Conservation (phyloP, 2,888 invertebrate genomes). For the Drosophila colorata region DNA sequence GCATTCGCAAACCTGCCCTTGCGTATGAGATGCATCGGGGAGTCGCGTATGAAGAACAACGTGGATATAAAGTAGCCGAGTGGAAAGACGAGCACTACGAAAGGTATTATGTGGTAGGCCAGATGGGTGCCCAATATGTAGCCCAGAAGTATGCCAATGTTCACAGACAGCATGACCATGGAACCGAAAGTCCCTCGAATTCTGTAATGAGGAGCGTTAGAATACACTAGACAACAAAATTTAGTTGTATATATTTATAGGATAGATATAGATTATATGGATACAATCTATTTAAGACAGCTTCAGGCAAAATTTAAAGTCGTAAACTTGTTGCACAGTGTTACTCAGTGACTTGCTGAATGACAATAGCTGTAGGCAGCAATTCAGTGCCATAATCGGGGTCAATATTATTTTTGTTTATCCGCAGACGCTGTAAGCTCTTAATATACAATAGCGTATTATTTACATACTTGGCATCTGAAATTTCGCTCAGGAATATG, state of each 20-base stretch:
- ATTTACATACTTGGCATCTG: slow-evolving; percentile 74
- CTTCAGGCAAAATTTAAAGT: neutral
- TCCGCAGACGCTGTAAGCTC: neutral
- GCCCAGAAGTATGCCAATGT: slow-evolving; percentile 79
- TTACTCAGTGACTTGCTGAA: slow-evolving; percentile 3
- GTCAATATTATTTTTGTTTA: slow-evolving; percentile 11
- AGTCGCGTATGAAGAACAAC: slow-evolving; percentile 74
- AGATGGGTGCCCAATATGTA: slow-evolving; percentile 79
- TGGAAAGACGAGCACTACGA: slow-evolving; percentile 68
- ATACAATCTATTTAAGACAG: no score
- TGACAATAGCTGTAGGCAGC: neutral
- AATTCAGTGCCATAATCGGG: neutral
- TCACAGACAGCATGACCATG: slow-evolving; percentile 78
- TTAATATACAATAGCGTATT: neutral
- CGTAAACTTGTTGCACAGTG: neutral
- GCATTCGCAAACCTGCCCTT: slow-evolving; percentile 67
- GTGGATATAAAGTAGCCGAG: slow-evolving; percentile 65
- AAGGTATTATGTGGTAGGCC: slow-evolving; percentile 73
- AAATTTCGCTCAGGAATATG: slow-evolving; percentile 72
- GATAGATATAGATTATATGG: no score
- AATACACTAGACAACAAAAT: neutral
- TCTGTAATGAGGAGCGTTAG: slow-evolving; percentile 46
- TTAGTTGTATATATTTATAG: no score
- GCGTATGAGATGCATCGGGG: slow-evolving; percentile 78
- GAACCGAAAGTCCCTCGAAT: slow-evolving; percentile 83